Evolutionary conservation across 2,888 invertebrate species (phyloP).

Genomic region (Tholera decimalis): DNA sequence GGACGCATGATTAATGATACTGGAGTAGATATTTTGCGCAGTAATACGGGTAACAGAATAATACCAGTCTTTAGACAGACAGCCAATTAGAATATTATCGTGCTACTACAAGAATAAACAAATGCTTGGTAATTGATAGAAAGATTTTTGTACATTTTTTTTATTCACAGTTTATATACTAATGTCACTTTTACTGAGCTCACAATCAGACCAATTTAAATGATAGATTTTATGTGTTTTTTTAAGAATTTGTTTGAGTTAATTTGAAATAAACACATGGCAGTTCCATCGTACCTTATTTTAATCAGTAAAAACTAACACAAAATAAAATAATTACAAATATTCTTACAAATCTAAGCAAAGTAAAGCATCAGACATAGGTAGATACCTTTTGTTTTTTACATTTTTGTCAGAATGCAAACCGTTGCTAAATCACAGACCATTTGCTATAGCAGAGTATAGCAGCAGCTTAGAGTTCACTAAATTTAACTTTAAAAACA

Average conservation of each 20-base stretch:
- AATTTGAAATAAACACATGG: too few species aligned
- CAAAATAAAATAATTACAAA: too few species aligned
- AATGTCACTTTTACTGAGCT: not conserved
- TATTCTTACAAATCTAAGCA: too few species aligned
- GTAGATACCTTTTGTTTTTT: too few species aligned
- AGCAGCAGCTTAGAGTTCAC: not conserved
- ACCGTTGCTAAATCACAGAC: not conserved
- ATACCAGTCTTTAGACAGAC: slow-evolving; percentile 14
- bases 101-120: not conserved
- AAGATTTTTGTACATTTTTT: not conserved
- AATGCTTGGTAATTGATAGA: not conserved
- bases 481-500: not conserved
- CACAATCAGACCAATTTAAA: not conserved
- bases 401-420: not conserved
- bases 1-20: slow-evolving; percentile 47
- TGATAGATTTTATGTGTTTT: not conserved
- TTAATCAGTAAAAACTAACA: too few species aligned
- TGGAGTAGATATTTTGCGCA: slow-evolving; percentile 36
- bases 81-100: slow-evolving; percentile 13
- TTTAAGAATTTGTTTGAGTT: too few species aligned
- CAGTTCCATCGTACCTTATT: too few species aligned
- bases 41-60: slow-evolving; percentile 32
- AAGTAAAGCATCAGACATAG: too few species aligned
- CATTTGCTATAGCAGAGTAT: not conserved
- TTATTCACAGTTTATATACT: not conserved